Conservation (phyloP, 2,113 vertebrate species). For the Camelus bactrianus region DNA sequence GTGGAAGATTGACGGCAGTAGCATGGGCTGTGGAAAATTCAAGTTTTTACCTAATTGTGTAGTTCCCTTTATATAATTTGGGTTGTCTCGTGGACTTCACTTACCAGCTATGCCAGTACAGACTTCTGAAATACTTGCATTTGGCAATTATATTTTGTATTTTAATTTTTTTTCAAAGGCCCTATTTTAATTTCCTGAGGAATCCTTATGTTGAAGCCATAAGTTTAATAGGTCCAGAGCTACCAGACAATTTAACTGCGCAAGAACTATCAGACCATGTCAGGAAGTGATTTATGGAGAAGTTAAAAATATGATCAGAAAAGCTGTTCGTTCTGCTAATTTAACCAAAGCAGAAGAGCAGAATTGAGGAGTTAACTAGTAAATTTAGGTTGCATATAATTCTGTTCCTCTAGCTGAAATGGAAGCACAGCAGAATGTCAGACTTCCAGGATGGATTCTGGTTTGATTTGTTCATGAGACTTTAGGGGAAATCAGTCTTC, state of each 20-base stretch:
- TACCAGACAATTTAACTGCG: background rate
- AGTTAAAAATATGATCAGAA: background rate
- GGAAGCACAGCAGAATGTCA: background rate
- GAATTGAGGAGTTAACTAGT: background rate
- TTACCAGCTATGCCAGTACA: background rate
- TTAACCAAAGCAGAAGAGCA: background rate
- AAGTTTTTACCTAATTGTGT: background rate
- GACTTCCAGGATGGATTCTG: background rate
- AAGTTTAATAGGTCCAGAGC: background rate
- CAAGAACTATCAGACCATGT: background rate
- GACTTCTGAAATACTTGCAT: background rate
- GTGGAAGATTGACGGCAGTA: slow-evolving; percentile 83
- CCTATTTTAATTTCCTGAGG: background rate
- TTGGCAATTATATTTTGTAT: background rate
- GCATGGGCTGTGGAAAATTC: slow-evolving; percentile 77
- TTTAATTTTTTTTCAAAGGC: slow-evolving; percentile 8
- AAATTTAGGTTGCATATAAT: background rate
- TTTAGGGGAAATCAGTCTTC: background rate
- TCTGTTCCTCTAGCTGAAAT: background rate
- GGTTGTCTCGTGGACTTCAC: background rate
- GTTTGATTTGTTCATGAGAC: background rate
- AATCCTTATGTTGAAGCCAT: background rate
- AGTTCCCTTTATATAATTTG: background rate
- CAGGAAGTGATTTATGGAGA: background rate
- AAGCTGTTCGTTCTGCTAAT: background rate